Percentiles rank a stretch among this genome's conserved stretches.
Evolutionary conservation across 2,888 invertebrate species (phyloP).

Genomic region (Agrochola lota): DNA sequence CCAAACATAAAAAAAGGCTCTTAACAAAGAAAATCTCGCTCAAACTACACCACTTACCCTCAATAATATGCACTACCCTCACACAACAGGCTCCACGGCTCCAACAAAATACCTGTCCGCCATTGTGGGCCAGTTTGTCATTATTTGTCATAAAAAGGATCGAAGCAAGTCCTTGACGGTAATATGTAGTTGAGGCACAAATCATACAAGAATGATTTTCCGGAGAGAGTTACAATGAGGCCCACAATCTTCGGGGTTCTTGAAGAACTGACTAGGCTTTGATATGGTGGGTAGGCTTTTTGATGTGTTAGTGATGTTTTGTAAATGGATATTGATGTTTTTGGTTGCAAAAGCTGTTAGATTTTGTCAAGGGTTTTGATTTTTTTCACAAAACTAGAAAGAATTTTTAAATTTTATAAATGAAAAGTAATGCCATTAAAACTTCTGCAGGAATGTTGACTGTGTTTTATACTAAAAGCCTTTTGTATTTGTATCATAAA

Average conservation of each 20-base stretch:
- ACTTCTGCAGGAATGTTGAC: neutral
- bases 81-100: conserved; percentile 34
- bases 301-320: conserved; percentile 15
- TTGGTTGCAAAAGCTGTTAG: neutral
- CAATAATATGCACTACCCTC: conserved; percentile 51
- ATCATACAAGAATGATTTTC: conserved; percentile 42
- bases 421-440: neutral
- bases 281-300: conserved; percentile 1
- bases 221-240: conserved; percentile 27
- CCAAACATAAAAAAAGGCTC: conserved; percentile 7
- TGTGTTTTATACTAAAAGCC: neutral
- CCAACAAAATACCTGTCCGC: conserved; percentile 55
- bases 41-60: conserved; percentile 30
- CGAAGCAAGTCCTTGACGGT: conserved; percentile 48
- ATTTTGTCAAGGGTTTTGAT: neutral
- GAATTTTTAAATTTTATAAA: neutral
- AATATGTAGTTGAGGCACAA: conserved; percentile 44
- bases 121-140: conserved; percentile 56
- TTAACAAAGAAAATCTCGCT: conserved; percentile 33
- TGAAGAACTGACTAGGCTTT: conserved; percentile 17
- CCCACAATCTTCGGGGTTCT: conserved; percentile 3
- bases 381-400: neutral
- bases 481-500: no score
- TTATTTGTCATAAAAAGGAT: conserved; percentile 62
- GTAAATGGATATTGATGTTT: conserved; percentile 28